phyloP scores from a whole-genome alignment of 64 coral and sea anemone genomes.

The Trachythela sp. region DNA sequence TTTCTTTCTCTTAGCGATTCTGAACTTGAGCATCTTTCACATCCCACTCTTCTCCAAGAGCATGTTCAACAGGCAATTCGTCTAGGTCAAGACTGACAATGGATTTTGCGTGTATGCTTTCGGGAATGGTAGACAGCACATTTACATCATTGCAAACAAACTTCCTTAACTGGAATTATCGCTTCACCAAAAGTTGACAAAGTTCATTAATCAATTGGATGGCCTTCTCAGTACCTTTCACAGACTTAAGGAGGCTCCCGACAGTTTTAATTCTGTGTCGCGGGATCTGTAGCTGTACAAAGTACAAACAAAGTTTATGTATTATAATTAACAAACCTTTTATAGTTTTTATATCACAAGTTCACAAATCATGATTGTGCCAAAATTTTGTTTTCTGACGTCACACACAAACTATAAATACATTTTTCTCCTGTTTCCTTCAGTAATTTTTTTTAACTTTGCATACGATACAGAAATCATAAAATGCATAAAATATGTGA shows the following conservation, averaged over 20 bases:
- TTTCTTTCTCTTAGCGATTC: not conserved
- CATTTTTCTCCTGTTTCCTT: too few species aligned
- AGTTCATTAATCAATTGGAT: not conserved
- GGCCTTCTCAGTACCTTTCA: not conserved
- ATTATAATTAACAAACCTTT: too few species aligned
- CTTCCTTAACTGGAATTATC: not conserved
- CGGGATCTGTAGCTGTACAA: too few species aligned
- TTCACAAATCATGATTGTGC: too few species aligned
- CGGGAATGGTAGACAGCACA: not conserved
- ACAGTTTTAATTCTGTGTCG: too few species aligned
- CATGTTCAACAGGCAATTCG: not conserved
- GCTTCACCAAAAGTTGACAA: not conserved
- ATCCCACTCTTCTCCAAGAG: not conserved
- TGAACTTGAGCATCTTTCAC: not conserved
- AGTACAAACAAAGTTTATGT: too few species aligned
- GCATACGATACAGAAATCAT: too few species aligned
- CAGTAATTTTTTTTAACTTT: too few species aligned
- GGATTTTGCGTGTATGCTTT: not conserved
- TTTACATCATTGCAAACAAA: not conserved
- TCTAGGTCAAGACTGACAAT: not conserved
- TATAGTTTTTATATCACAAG: too few species aligned
- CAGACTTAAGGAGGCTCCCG: not conserved
- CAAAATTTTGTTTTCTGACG: too few species aligned
- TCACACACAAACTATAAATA: too few species aligned
- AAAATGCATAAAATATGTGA: too few species aligned